A percentile compares a stretch with the other conserved stretches of the same genome.
phyloP scores from a whole-genome alignment of 2,888 invertebrate genomes.

The Netelia virgata region DNA sequence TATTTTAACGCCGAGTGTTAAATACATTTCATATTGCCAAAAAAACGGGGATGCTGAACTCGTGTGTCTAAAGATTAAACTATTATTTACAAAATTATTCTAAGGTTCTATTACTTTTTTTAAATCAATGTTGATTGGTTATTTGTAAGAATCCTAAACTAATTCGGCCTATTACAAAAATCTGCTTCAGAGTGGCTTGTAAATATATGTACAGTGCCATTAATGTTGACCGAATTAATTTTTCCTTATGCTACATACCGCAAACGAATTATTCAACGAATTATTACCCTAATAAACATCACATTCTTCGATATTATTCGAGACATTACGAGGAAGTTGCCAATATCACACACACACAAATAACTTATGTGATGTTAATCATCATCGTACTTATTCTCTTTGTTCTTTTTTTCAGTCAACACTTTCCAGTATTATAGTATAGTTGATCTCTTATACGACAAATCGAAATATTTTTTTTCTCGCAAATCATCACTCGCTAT shows the following conservation, averaged over 20 bases:
- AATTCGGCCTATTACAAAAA: constrained; percentile 45
- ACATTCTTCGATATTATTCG: constrained; percentile 45
- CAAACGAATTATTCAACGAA: constrained; percentile 49
- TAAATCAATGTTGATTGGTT: constrained; percentile 46
- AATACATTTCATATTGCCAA: constrained; percentile 50
- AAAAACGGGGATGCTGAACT: constrained; percentile 54
- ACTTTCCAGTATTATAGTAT: constrained; percentile 29
- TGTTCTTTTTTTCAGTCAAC: constrained; percentile 8
- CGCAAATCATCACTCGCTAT: constrained; percentile 2
- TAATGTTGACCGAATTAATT: constrained; percentile 39
- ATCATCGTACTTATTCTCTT: constrained; percentile 33
- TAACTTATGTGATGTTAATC: constrained; percentile 50
- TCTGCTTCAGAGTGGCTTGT: constrained; percentile 46
- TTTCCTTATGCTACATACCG: constrained; percentile 45
- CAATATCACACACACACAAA: constrained; percentile 55
- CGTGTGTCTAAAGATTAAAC: constrained; percentile 52
- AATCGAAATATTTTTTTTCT: constrained; percentile 6
- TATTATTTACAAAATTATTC: constrained; percentile 70
- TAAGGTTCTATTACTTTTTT: constrained; percentile 39
- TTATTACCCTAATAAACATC: constrained; percentile 61
- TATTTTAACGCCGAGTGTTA: constrained; percentile 41
- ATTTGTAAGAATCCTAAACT: constrained; percentile 56
- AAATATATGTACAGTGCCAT: constrained; percentile 68
- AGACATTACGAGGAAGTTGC: constrained; percentile 55
- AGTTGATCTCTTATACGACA: constrained; percentile 34